A percentile compares a stretch with the other conserved stretches of the same genome.
Conservation (phyloP, 2,113 vertebrate genomes). For the Gallinago media region DNA sequence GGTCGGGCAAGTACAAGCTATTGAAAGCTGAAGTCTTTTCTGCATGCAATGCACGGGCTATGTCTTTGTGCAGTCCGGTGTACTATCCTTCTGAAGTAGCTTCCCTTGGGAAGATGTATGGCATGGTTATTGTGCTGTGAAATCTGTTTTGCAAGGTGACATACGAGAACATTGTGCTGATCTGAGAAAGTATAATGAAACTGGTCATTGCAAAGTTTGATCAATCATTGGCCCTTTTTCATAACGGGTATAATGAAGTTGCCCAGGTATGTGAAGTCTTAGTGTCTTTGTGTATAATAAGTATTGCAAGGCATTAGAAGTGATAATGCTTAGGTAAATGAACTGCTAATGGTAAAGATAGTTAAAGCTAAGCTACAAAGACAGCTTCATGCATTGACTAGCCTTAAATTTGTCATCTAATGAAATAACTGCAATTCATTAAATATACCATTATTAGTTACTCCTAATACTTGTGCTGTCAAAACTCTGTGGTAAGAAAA, state of each 20-base stretch:
- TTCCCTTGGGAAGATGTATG: not conserved
- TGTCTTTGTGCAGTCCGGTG: not conserved
- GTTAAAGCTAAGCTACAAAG: not conserved
- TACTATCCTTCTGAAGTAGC: not conserved
- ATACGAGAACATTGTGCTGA: rapidly evolving
- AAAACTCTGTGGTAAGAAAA: not conserved
- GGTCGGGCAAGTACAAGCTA: not conserved
- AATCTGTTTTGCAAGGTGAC: not conserved
- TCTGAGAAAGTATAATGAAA: not conserved
- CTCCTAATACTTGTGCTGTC: not conserved
- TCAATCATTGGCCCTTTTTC: not conserved
- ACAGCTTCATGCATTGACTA: not conserved
- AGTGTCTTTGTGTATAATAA: not conserved
- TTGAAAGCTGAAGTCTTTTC: not conserved
- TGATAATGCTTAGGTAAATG: not conserved
- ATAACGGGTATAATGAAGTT: not conserved
- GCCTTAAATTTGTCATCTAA: not conserved
- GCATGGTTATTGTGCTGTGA: not conserved
- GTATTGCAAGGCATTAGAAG: not conserved
- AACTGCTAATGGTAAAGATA: not conserved
- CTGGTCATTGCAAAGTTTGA: not conserved
- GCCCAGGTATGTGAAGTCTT: not conserved
- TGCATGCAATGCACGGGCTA: not conserved
- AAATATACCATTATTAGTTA: not conserved
- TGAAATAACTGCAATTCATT: not conserved